Evolutionary conservation across 2,888 invertebrate genomes (phyloP), one percentile per base, ranked within the genome.

Genomic region (Acleris emargana): DNA sequence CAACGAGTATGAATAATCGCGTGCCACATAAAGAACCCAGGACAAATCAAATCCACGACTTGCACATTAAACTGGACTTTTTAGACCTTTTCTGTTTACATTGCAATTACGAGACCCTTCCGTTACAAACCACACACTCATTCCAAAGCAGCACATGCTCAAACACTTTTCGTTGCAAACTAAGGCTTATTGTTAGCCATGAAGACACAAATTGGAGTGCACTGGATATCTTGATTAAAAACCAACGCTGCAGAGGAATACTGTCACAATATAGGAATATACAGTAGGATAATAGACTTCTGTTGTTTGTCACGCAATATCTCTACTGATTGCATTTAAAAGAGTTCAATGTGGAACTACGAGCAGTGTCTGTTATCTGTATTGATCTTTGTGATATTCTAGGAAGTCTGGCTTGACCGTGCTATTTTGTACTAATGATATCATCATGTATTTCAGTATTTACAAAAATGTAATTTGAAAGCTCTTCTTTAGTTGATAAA

Each of bases 21-120:
- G 38, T 38, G 38, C 38, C 38, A 69, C 57, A 66, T 54, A 73
- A 69, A 73, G 75, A 18, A 20, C 18, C 18, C 72, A 69, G 69
- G 75, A 76, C 77, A 69, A 83, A 81, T 79, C 78, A 74, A 72
- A 68, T 69, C 71, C 62, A 68, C 71, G 71, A 43, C 53, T 54
- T 42, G 76, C 72, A 75, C 75, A 71, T 71, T 71, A 68, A 71
- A 83, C 82, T 78, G 77, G 81, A 78, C 77, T 79, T 79, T 82
- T 76, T 72, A 76, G 77, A 76, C 79, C 76, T 78, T 79, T 82
- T 80, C 78, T 81, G 76, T 84, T 86, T 82, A 76, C 78, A 76
- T 80, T 84, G 80, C 83, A 88, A 89, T 87, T 83, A 88, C 80
- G 76, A 73, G 75, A 76, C 73, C 73, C 75, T 73, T 74, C 73